phyloP scores from a whole-genome alignment of 2,888 invertebrate genomes.

The Pollenia angustigena region DNA sequence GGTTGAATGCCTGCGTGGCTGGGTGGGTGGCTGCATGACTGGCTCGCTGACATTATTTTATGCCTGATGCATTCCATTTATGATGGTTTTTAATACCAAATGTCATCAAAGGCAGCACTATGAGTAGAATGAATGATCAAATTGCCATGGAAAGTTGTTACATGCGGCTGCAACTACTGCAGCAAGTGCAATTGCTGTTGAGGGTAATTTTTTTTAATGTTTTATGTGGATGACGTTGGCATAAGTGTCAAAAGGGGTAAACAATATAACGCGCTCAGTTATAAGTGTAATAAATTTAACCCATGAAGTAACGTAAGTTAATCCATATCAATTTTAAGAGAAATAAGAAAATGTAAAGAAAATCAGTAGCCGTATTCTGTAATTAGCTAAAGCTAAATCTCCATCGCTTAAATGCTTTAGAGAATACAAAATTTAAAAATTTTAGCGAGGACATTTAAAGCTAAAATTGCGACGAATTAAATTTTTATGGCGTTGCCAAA shows the following conservation, averaged over 20 bases:
- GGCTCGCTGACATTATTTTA: conserved; percentile 64
- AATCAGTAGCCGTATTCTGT: no score
- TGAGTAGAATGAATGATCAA: conserved; percentile 53
- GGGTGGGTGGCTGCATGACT: conserved; percentile 32
- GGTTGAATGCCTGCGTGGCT: not conserved
- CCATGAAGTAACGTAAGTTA: conserved; percentile 10
- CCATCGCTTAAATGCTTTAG: no score
- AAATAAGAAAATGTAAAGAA: not conserved
- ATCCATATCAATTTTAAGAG: no score
- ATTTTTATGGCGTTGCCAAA: no score
- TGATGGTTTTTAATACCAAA: conserved; percentile 71
- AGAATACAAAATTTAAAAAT: no score
- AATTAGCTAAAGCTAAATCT: no score
- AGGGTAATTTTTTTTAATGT: not conserved
- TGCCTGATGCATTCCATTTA: conserved; percentile 68
- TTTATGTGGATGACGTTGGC: conserved; percentile 66
- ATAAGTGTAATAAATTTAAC: conserved; percentile 56
- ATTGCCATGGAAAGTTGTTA: conserved; percentile 52
- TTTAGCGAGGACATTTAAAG: no score
- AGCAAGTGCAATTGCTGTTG: conserved; percentile 32
- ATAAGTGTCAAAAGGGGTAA: conserved; percentile 55
- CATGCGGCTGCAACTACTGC: conserved; percentile 37
- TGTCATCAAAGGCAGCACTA: conserved; percentile 56
- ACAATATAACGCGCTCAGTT: conserved; percentile 51
- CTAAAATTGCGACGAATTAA: no score